These are phyloP conservation scores for Platorchestia sp. DNA, from an alignment of 1,140 invertebrate species.

Conservation along the genomic window DNA sequence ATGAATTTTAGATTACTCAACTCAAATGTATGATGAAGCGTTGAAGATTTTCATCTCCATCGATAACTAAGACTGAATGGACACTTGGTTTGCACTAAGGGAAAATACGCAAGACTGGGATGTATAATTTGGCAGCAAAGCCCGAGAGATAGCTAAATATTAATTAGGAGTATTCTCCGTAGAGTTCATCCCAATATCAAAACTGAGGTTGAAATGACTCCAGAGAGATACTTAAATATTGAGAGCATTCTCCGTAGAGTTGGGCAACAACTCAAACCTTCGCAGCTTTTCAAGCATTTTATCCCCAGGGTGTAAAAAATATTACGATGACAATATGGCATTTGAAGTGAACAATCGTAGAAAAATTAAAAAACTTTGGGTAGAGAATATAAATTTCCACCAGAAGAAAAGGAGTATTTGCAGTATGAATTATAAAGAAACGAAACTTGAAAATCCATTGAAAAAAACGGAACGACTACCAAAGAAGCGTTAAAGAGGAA, in stretches of 20 bases:
- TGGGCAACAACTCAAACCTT: background rate
- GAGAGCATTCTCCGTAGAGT: background rate
- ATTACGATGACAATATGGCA: background rate
- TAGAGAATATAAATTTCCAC: no score
- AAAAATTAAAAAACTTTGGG: background rate
- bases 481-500: background rate
- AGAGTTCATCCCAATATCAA: no score
- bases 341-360: background rate
- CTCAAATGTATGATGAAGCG: background rate
- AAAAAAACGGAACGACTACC: background rate
- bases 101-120: background rate
- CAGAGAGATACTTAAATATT: background rate
- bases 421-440: background rate
- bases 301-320: background rate
- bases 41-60: background rate
- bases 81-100: background rate
- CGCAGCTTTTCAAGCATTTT: background rate
- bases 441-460: background rate
- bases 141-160: background rate
- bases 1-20: background rate
- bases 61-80: background rate
- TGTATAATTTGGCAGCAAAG: background rate
- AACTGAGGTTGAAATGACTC: background rate
- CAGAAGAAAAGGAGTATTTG: no score
- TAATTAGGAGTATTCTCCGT: background rate